phyloP scores from a whole-genome alignment of 2,888 invertebrate genomes.

The Thecophora atra region DNA sequence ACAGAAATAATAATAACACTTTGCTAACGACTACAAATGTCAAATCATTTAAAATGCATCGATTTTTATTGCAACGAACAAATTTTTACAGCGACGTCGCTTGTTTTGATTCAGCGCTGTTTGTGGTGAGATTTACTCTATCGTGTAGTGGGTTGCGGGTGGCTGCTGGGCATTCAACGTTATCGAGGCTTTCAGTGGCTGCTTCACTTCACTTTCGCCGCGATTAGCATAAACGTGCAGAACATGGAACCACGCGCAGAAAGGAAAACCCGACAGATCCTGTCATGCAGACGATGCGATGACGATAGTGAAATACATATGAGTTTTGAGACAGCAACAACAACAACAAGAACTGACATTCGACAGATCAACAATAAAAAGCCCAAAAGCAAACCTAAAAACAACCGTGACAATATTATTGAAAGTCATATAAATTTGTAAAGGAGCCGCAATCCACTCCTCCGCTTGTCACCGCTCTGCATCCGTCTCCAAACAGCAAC shows the following conservation, averaged over 20 bases:
- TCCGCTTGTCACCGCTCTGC: constrained; percentile 15
- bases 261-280: constrained; percentile 18
- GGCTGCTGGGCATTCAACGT: background rate
- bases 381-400: background rate
- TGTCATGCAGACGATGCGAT: constrained; percentile 17
- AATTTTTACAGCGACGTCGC: background rate
- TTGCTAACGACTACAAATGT: background rate
- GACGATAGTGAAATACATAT: constrained; percentile 15
- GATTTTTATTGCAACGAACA: background rate
- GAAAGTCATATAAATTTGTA: background rate
- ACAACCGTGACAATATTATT: constrained; percentile 3
- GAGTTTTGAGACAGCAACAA: constrained; percentile 43
- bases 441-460: background rate
- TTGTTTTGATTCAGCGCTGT: background rate
- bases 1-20: background rate
- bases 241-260: constrained; percentile 28
- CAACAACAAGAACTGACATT: constrained; percentile 40
- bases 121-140: no score
- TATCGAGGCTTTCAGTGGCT: constrained; percentile 1
- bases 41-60: constrained; percentile 1
- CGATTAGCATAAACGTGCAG: constrained; percentile 38
- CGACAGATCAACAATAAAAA: background rate
- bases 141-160: background rate
- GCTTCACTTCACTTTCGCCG: constrained; percentile 23
- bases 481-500: background rate